Evolutionary conservation across 1,140 invertebrate species (phyloP).

Genomic region (Batillaria attramentaria): DNA sequence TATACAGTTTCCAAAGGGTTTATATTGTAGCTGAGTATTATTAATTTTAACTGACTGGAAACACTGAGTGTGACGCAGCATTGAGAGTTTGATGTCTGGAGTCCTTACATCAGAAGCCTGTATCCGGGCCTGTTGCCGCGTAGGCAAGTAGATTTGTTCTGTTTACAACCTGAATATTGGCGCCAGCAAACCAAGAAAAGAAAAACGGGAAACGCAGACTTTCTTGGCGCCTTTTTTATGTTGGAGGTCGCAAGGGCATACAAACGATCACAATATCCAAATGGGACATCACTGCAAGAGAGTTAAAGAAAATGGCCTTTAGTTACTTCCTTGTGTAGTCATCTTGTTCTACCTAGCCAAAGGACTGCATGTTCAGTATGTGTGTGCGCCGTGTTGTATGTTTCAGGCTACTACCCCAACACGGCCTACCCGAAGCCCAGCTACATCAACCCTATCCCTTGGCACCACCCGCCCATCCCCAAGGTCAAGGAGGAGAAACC

Average conservation of each 20-base stretch:
- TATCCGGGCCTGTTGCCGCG: no score
- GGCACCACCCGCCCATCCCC: constrained; percentile 60
- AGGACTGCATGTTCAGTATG: not conserved
- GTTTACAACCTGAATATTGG: no score
- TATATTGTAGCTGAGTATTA: no score
- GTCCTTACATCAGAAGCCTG: no score
- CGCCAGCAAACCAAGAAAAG: no score
- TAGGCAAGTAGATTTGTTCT: no score
- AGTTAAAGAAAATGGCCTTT: no score
- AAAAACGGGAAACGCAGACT: no score
- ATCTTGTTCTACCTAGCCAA: not conserved
- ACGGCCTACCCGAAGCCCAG: constrained; percentile 57
- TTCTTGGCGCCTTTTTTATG: not conserved
- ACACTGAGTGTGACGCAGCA: no score
- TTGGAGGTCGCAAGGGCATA: not conserved
- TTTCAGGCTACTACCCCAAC: constrained; percentile 54
- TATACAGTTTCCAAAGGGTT: no score
- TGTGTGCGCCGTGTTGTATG: not conserved
- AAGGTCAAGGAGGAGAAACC: constrained; percentile 49
- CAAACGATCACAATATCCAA: not conserved
- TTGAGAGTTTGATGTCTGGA: no score
- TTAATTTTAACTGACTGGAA: no score
- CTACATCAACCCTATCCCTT: constrained; percentile 64
- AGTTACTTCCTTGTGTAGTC: not conserved
- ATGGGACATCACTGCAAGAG: not conserved